These are phyloP conservation scores for Asbolus verrucosus DNA, from an alignment of 1,140 invertebrate genomes.

Conservation along the genomic window DNA sequence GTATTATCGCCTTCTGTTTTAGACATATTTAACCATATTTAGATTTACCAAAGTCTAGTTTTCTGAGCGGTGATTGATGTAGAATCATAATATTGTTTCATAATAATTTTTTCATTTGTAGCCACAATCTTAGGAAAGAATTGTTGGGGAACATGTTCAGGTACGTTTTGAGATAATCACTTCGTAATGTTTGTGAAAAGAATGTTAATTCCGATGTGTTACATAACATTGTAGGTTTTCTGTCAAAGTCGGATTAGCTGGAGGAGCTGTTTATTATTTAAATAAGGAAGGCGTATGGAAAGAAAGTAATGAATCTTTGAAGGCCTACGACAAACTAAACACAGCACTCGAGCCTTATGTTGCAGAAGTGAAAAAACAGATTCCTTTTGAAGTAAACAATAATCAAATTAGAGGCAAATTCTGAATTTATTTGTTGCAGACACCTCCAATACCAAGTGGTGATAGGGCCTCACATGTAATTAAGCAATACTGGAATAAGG, in stretches of 20 bases:
- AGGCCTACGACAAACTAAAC: conserved; percentile 66
- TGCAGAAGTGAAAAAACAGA: conserved; percentile 67
- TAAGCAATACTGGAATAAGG: conserved; percentile 69
- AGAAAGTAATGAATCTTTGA: conserved; percentile 66
- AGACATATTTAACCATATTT: too few relatives aligned
- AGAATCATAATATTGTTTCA: too few relatives aligned
- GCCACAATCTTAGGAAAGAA: too few relatives aligned
- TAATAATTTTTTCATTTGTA: too few relatives aligned
- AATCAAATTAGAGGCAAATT: neutral
- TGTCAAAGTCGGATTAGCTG: conserved; percentile 66
- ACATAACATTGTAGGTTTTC: conserved; percentile 63
- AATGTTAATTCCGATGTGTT: neutral
- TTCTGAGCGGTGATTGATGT: too few relatives aligned
- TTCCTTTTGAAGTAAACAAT: conserved; percentile 66
- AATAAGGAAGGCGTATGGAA: conserved; percentile 69
- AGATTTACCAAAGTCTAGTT: too few relatives aligned
- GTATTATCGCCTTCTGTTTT: too few relatives aligned
- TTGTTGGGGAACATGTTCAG: conserved; percentile 9
- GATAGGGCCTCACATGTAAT: conserved; percentile 62
- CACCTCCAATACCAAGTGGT: conserved; percentile 67
- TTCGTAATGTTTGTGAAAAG: neutral
- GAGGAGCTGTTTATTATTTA: conserved; percentile 67
- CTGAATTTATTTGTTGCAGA: conserved; percentile 61
- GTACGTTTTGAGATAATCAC: neutral
- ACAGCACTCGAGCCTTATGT: conserved; percentile 67